Evolutionary conservation across 2,797 vertebrate genomes (phyloP).

Genomic region (Melanotaenia nigrans): DNA sequence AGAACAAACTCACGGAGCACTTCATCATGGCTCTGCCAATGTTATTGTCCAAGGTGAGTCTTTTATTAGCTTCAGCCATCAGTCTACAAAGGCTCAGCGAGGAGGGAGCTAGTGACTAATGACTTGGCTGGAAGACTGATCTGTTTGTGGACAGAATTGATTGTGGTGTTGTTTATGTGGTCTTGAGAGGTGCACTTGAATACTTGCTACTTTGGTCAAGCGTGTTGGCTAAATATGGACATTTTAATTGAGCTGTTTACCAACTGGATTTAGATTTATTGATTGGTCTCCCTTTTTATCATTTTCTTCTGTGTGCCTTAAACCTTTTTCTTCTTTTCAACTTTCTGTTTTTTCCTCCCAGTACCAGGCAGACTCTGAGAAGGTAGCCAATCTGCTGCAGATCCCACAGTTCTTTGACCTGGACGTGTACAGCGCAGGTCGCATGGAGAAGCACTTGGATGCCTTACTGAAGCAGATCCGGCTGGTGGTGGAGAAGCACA

Average conservation of each 20-base stretch:
- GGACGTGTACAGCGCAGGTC: slow-evolving; percentile 93
- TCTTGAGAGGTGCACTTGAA: slow-evolving; percentile 36
- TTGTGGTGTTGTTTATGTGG: slow-evolving; percentile 18
- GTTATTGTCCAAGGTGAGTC: slow-evolving; percentile 94
- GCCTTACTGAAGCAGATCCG: slow-evolving; percentile 97
- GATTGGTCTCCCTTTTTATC: not conserved
- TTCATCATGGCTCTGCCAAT: slow-evolving; percentile 99
- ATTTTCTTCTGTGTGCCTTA: not conserved
- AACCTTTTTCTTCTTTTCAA: not conserved
- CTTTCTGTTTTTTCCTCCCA: slow-evolving; percentile 46
- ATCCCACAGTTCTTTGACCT: slow-evolving; percentile 98
- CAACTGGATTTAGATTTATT: not conserved
- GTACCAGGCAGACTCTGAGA: slow-evolving; percentile 97
- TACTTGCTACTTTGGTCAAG: slow-evolving; percentile 5
- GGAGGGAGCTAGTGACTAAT: slow-evolving; percentile 30
- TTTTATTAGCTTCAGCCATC: slow-evolving; percentile 5
- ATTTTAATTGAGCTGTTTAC: slow-evolving; percentile 22
- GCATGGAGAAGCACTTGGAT: slow-evolving; percentile 91
- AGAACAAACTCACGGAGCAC: slow-evolving; percentile 98
- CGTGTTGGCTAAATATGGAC: slow-evolving; percentile 16
- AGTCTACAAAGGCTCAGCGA: slow-evolving; percentile 1
- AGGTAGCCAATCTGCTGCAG: slow-evolving; percentile 97
- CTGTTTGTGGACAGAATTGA: slow-evolving; percentile 45
- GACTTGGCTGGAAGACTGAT: slow-evolving; percentile 22
- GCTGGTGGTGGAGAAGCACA: slow-evolving; percentile 98